Base-by-base conservation (phyloP, 2,888 invertebrate species). In the Ophonus ardosiacus region DNA sequence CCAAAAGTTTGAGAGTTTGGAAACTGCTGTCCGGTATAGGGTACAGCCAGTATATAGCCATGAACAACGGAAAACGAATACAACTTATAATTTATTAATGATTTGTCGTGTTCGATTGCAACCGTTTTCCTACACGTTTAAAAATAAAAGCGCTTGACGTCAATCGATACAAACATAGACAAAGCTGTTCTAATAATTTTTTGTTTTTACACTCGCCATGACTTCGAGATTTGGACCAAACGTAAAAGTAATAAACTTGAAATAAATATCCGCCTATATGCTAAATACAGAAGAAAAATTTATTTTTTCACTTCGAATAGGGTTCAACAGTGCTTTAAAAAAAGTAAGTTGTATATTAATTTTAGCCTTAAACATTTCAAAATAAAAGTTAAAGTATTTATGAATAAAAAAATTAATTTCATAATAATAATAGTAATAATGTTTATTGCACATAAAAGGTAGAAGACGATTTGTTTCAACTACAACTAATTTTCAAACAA, bases 51-150 rank as follows among this genome's bases (percentile, higher is more conserved):
- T 74, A 43, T 68, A 68, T 40, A 74, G 43, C 71, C 18, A 74
- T 24, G 56, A 21, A 78, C 78, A 57, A 57, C 78, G 31, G 78
- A 57, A 78, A 78, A 78, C 78, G 78, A 78, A 78, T 78, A 78
- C 78, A 81, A 81, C 71, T 81, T 81, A 81, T 81, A 81, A 81
- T 81, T 81, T 81, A 81, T 81, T 81, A 81, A 81, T 71, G 56
- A 81, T 81, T 81, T 81, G 81, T 81, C 81, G 81, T 51, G 71
- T 81, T 81, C 81, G 68, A 68, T 51, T 81, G 68, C 81, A 81
- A 81, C 68, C 68, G 80, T 61, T 80, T 80, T 63, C 71, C 43
- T 71, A 57, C 81, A 24, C 57, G 51, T 56, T 81, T 65, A 68
- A 81, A 81, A 81, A 81, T 81, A 68, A 81, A 81, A 38, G 68